Base-by-base conservation (phyloP, 2,888 invertebrate genomes). In the Malthinus flaveolus region DNA sequence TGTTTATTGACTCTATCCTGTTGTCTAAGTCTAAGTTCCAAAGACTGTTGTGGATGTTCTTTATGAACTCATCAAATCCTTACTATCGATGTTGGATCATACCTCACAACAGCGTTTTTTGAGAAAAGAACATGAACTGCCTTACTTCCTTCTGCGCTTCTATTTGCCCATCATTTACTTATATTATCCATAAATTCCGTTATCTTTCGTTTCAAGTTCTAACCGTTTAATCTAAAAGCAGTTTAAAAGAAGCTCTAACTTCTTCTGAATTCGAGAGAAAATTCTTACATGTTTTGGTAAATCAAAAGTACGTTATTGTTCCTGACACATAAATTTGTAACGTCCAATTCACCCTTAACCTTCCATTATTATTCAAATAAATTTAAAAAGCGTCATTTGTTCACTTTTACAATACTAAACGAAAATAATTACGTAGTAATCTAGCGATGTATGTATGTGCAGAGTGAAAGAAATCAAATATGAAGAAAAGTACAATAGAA, bases 361-460 rank as follows among this genome's bases (percentile, higher is more conserved):
- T 56, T 60, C 49, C 46, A 55, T 23, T 42, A 13, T 46, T 39
- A 50, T 49, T 44, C 31, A 34, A 51, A 47, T 47, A 50, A 59
- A 49, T 49, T 37, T 33, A 39, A 56, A 49, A 59, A 59, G 50
- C 59, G 46, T 54, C 49, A 39, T 54, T 46, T 47, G 37, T 54
- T 47, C 58, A 50, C 44, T 51, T 11, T 33, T 31, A 56, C 55
- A 56, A 56, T 52, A 39, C 60, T 52, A 60, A 59, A 56, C 51
- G 55, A 49, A n/a, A n/a, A 56, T 60, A 60, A 60, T 60, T 60
- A 60, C 37, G 44, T 56, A 50, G 49, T 42, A 50, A 59, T 50
- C 37, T 55, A n/a, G n/a, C n/a, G n/a, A n/a, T n/a, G 49, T 46
- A 42, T 23, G 5, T 3, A 23, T 23, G 23, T 23, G 34, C 32